Evolutionary conservation across 2,888 invertebrate species (phyloP), one percentile per base, ranked within the genome.

Genomic region (Dolomedes plantarius): DNA sequence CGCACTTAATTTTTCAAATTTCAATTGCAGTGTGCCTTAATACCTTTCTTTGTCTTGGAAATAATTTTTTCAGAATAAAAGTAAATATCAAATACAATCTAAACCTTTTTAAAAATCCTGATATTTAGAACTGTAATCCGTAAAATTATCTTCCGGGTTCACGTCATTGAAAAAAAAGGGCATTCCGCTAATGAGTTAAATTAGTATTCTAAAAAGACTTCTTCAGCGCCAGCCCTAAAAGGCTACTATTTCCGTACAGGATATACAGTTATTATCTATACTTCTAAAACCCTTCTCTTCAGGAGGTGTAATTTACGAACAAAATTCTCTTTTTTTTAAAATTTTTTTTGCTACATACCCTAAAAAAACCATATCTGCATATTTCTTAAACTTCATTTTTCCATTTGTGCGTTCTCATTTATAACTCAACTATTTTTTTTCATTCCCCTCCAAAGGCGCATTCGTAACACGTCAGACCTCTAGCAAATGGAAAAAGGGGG

Each of bases 351-450:
- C 32, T 16, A 67, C 7, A 67, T 6, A 9, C n/a, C 1, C 32
- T 31, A 36, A 68, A 39, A 68, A 46, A 65, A 76, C 46, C 46
- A 28, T 41, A 85, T 85, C 65, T 81, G 81, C 81, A 75, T 77
- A 77, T 78, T 65, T 85, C 83, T 78, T 73, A 77, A 85, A 85
- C 73, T 85, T 85, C 83, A 85, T 85, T 77, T 85, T 77, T 85
- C 67, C 77, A 77, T 65, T 73, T 77, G 56, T 27, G 69, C 32
- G 46, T 78, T 73, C 77, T 73, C 83, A 73, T 85, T 85, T 85
- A 85, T 85, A 85, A 78, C 72, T 73, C 69, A 41, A 69, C 28
- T 23, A 64, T 31, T 69, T 68, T 72, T 50, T 39, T 39, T 39
- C n/a, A 39, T 23, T 29, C 31, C 56, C 56, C 46, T 27, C 27